Percentiles rank a stretch among this genome's conserved stretches.
Evolutionary conservation across 2,888 invertebrate genomes (phyloP).

Genomic region (Apantesis nais): DNA sequence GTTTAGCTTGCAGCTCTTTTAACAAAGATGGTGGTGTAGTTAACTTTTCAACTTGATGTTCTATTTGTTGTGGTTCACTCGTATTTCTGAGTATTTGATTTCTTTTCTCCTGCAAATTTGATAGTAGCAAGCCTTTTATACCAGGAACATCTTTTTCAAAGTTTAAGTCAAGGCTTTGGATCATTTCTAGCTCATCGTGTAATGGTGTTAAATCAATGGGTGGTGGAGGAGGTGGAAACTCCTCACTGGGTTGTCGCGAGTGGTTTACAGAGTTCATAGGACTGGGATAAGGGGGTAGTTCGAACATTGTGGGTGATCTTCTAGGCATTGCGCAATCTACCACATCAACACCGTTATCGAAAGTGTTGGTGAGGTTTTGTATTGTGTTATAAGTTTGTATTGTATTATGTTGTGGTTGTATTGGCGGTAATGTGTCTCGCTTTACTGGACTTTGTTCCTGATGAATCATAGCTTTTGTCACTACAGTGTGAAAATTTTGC

Average conservation of each 20-base stretch:
- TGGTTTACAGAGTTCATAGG: slow-evolving; percentile 91
- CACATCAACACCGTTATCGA: slow-evolving; percentile 86
- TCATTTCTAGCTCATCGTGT: slow-evolving; percentile 86
- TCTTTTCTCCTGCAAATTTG: slow-evolving; percentile 88
- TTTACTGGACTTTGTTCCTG: slow-evolving; percentile 91
- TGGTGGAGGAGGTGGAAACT: slow-evolving; percentile 95
- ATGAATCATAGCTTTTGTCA: slow-evolving; percentile 94
- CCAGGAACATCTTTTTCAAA: slow-evolving; percentile 51
- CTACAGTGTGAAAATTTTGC: slow-evolving; percentile 88
- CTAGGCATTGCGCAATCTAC: slow-evolving; percentile 86
- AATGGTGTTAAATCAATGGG: slow-evolving; percentile 89
- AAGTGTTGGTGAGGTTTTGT: slow-evolving; percentile 73
- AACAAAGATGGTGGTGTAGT: slow-evolving; percentile 85
- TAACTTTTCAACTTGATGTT: slow-evolving; percentile 60
- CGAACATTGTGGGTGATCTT: slow-evolving; percentile 80
- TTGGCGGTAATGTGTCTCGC: slow-evolving; percentile 66
- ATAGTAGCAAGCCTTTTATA: slow-evolving; percentile 81
- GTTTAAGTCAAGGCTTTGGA: slow-evolving; percentile 60
- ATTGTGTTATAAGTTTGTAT: slow-evolving; percentile 51
- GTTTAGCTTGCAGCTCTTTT: slow-evolving; percentile 92
- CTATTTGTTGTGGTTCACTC: slow-evolving; percentile 58
- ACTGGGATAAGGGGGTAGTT: slow-evolving; percentile 93
- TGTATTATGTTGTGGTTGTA: slow-evolving; percentile 57
- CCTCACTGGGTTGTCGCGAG: slow-evolving; percentile 94
- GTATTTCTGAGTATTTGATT: slow-evolving; percentile 85